Base-by-base conservation (phyloP, 2,113 vertebrate genomes). In the Thinocorus orbignyianus region DNA sequence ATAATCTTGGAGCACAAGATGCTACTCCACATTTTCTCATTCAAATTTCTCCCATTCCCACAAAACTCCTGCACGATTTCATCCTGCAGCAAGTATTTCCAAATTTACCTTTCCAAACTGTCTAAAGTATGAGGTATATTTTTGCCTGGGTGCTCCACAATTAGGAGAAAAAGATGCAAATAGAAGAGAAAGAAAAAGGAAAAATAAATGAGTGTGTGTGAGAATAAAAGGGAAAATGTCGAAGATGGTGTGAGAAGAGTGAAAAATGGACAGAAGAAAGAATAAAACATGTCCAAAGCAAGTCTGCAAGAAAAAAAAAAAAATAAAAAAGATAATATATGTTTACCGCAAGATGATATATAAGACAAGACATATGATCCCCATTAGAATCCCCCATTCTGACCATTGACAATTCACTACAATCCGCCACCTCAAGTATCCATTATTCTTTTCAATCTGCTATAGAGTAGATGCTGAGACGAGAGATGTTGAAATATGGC, bases 391-490 rank as follows among this genome's bases (percentile, higher is more conserved):
- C 9, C 9, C 7, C 17, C 28, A 23, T 64, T 78, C 46, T 68
- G 71, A 70, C 13, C 48, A 12, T 51, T 91, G 41, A 94, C 71
- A 70, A 65, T 73, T 81, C 78, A 90, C 65, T 79, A 49, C 44
- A 70, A 42, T 16, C 73, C 51, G 73, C 30, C 41, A 95, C 35
- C 60, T 94, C 58, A 91, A 94, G 66, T 81, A 84, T 69, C 81
- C 78, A 86, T 93, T 93, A 88, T 66, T 92, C 20, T 92, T 93
- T 89, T 69, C 72, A 90, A 68, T 82, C 83, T 87, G 61, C 73
- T 95, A 88, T 96, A 94, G 80, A 94, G 76, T 12, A 88, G 58
- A 81, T 90, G 61, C 92, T 95, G 93, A 92, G 71, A 96, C 91
- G 95, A 97, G 24, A 86, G 83, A 96, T 92, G 60, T 25, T 76